Base-by-base conservation (phyloP, 2,113 vertebrate genomes). In the Romanogobio albipinnatus region DNA sequence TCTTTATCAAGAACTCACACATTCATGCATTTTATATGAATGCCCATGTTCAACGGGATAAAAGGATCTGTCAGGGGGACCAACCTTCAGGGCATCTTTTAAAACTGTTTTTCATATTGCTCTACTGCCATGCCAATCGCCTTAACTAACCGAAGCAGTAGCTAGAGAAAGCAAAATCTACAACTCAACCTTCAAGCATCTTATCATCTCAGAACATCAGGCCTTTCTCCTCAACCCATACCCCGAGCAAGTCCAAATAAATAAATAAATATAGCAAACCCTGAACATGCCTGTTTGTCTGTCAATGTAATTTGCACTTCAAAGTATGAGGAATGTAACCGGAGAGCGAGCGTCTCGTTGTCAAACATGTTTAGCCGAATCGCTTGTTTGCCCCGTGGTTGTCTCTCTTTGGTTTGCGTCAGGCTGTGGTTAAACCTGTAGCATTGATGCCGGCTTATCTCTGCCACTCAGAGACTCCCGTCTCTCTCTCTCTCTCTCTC, bases 401-500 rank as follows among this genome's bases (percentile, higher is more conserved):
- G 66, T 71, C 24, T 76, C 45, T 33, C 24, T 62, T 22, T 61
- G 39, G 11, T 73, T 81, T 0, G 76, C 15, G 39, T 56, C 47
- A 71, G 56, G 58, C 79, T 86, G 56, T 73, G 36, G 79, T 73
- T 76, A 86, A 85, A 87, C 76, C 83, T 77, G 81, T 59, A 81
- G 80, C 81, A 85, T 64, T 85, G 84, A 85, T 53, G 82, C 53
- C 47, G 83, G 36, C 88, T 90, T 88, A 90, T 90, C 88, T 74
- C 77, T 61, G 53, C 47, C 58, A 66, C 84, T 86, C 88, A 89
- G 87, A 76, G 85, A 81, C 77, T 70, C 22, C 24, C 56, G 15
- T 47, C 45, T 47, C 45, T 47, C 45, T 47, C 45, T 47, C 45
- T 45, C 45, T 45, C 7, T 26, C 47, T 45, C 68, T 47, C 45